Conservation (phyloP, 2,113 vertebrate genomes). For the Macquaria ambigua region DNA sequence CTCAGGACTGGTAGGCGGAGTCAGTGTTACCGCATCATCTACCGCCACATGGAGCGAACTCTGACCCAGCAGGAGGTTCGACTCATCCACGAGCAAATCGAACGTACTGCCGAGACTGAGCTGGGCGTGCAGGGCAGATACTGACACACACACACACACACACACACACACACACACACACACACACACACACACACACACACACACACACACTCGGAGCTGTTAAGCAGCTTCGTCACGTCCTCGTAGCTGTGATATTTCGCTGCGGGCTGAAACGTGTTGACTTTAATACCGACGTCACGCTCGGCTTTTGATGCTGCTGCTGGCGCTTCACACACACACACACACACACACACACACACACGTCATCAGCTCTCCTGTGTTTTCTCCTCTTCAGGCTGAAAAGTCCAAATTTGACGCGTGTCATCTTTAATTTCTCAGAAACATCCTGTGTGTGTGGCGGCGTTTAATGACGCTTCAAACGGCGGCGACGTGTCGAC, state of each 20-base stretch:
- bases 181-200: conserved; percentile 12
- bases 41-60: conserved; percentile 94
- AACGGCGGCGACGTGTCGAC: too few species aligned
- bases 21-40: conserved; percentile 92
- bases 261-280: conserved; percentile 21
- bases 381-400: conserved; percentile 3
- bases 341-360: conserved; percentile 20
- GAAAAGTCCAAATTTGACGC: conserved; percentile 7
- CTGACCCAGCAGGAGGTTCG: conserved; percentile 90
- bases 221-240: conserved; percentile 18
- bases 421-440: conserved; percentile 20
- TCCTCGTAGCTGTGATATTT: conserved; percentile 20
- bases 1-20: conserved; percentile 90
- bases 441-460: background rate
- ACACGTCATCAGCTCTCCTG: background rate
- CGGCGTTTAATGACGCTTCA: background rate
- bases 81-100: conserved; percentile 86
- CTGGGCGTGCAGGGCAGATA: conserved; percentile 92
- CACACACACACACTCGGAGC: conserved; percentile 1
- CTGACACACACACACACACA: conserved; percentile 70
- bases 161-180: conserved; percentile 1
- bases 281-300: conserved; percentile 33
- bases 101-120: conserved; percentile 82
- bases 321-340: background rate
- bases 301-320: conserved; percentile 21